Conservation (phyloP, 2,797 vertebrate genomes). For the Tangara arthus region DNA sequence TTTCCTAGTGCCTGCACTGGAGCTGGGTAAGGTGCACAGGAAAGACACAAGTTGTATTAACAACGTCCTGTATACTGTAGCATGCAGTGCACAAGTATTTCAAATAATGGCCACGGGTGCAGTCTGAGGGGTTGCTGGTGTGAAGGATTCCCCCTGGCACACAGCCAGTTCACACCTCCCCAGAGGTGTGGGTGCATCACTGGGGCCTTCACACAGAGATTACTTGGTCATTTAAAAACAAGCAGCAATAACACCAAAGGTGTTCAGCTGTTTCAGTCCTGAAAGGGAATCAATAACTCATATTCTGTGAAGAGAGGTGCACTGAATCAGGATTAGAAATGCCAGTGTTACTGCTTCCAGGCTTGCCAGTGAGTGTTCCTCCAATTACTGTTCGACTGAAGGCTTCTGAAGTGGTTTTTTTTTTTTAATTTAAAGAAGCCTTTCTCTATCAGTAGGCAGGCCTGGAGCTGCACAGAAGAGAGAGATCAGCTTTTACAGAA, state of each 20-base stretch:
- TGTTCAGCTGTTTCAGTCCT: not conserved
- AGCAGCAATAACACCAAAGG: not conserved
- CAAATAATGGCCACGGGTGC: accelerated
- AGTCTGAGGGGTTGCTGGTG: not conserved
- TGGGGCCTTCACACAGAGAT: not conserved
- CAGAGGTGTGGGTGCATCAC: accelerated
- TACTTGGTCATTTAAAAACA: not conserved
- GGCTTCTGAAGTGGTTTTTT: not conserved
- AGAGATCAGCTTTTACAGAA: not conserved
- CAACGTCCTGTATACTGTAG: not conserved
- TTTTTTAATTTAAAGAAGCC: not conserved
- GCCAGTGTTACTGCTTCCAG: not conserved
- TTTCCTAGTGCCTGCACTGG: accelerated
- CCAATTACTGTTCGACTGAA: not conserved
- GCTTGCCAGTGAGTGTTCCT: not conserved
- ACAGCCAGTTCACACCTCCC: not conserved
- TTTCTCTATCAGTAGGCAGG: not conserved
- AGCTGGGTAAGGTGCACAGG: not conserved
- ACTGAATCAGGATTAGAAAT: not conserved
- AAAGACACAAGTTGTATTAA: not conserved
- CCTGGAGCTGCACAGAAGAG: not conserved
- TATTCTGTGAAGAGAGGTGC: not conserved
- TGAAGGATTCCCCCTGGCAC: not conserved
- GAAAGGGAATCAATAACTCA: not conserved
- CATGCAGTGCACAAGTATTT: accelerated